Evolutionary conservation across 2,113 vertebrate genomes (phyloP), one percentile per base, ranked within the genome.

Genomic region (Chloropsis hardwickii): DNA sequence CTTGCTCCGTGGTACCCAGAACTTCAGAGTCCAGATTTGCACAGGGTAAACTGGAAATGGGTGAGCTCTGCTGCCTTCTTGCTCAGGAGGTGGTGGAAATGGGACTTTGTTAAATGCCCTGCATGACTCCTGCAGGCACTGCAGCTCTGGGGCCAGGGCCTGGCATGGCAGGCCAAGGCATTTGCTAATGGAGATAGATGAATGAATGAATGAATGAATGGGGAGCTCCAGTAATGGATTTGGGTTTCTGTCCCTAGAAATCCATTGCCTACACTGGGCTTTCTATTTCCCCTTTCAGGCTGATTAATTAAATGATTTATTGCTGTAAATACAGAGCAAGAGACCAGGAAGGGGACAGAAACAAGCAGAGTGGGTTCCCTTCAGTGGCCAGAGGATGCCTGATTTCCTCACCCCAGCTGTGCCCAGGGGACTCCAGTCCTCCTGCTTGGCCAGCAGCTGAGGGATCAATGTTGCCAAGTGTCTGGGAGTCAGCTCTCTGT

Each of bases 221-320:
- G 71, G 19, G 45, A 82, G 25, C 40, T 81, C 33, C 71, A n/a
- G 45, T 29, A 72, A 80, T 35, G 81, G 53, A 61, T 86, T 42
- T 81, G 57, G 31, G n/a, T 57, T 76, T 79, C 81, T 80, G n/a
- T 57, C 50, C 66, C 66, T 76, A 56, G 66, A 91, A 89, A 92
- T 80, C 70, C 78, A 80, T 57, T 69, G 72, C 33, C 20, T 82
- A 4, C 17, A 3, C 11, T 51, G 42, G 20, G 35, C 50, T 44
- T 89, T 65, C 57, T 19, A 37, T 37, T 77, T 77, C 44, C 62
- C 35, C 50, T 93, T 82, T 76, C 81, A 92, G 58, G 57, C 6
- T 62, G 35, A 78, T 92, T 85, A 83, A 86, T 86, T 25, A 50
- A 64, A 90, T 87, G 11, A 93, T 65, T 90, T 61, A 80, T 93